Evolutionary conservation across 2,888 invertebrate genomes (phyloP), one percentile per base, ranked within the genome.

Genomic region (Drosophila mimica): DNA sequence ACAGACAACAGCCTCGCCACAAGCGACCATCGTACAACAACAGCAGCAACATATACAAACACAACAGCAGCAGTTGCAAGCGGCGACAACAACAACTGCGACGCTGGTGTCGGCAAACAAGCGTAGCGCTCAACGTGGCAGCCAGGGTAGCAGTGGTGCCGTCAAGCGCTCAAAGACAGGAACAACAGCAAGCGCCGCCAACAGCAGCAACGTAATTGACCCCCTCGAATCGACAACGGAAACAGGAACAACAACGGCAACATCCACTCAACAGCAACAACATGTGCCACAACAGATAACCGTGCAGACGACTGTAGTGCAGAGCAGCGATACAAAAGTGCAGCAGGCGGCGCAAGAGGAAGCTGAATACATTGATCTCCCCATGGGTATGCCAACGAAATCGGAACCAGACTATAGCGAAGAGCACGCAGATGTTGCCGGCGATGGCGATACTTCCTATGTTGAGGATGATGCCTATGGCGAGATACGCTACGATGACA

Each of bases 401-500:
- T 95, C 95, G 92, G 95, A 95, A 94, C 95, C 95, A 1, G 95
- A 95, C 93, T 95, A 95, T 92, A 94, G 94, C 51, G 95, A 95
- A 75, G 95, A 95, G 91, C 94, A 94, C 76, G 95, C 95, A 76
- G 95, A 95, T 81, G 95, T 95, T 80, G 95, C 95, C 34, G 95
- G 94, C 71, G 95, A 95, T 87, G 95, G 95, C 84, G 95, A 95
- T 90, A 94, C 95, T 0, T 94, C 94, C 86, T 95, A 95, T 83
- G 95, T 95, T 88, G 95, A 95, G 93, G 95, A 95, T 69, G 95
- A 95, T 92, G 94, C 95, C 2, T 95, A 95, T 91, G 95, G 95
- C 93, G 95, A 95, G 92, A 95, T 95, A 94, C 93, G 93, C 66
- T 93, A 93, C 73, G 93, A 93, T 79, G 93, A 93, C 74, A 93